Conservation (phyloP, 2,113 vertebrate species). For the Pterocles burchelli region DNA sequence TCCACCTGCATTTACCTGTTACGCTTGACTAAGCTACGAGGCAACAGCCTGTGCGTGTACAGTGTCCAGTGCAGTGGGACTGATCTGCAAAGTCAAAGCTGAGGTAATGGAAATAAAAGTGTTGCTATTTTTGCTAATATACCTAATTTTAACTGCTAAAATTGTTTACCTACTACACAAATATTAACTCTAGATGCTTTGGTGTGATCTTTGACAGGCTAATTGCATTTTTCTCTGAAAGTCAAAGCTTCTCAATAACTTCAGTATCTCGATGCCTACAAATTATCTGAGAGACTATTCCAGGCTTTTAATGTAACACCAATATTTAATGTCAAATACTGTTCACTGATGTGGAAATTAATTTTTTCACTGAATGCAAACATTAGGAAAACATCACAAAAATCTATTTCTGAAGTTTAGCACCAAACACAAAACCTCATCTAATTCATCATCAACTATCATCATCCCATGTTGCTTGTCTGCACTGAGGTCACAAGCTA, state of each 20-base stretch:
- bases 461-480: background rate
- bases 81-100: background rate
- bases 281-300: background rate
- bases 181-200: background rate
- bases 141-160: background rate
- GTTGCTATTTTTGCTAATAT: background rate
- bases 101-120: background rate
- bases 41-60: background rate
- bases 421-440: background rate
- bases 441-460: background rate
- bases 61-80: background rate
- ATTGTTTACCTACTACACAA: background rate
- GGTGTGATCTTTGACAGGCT: background rate
- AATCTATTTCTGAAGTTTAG: background rate
- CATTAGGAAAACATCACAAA: background rate
- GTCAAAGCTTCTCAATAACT: background rate
- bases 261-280: background rate
- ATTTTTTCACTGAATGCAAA: background rate
- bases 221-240: background rate
- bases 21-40: background rate
- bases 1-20: background rate
- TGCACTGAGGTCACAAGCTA: background rate
- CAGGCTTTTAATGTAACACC: background rate
- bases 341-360: background rate
- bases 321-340: constrained; percentile 5